These are phyloP conservation scores for Nannobrachium achirus DNA, from an alignment of 2,113 vertebrate genomes.

Conservation along the genomic window DNA sequence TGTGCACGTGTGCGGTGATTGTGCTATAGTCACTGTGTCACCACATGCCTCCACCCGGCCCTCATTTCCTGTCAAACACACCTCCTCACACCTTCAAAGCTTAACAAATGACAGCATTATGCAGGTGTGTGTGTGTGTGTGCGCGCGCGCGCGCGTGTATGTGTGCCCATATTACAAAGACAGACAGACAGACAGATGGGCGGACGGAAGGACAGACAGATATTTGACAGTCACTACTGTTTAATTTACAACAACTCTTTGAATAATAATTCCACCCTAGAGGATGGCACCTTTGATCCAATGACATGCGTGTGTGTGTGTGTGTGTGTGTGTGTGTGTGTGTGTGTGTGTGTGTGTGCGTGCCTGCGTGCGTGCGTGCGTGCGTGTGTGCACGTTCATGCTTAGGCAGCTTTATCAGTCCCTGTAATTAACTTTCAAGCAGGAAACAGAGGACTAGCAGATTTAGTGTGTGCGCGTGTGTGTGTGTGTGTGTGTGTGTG, in stretches of 20 bases:
- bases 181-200: slow-evolving; percentile 32
- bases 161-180: neutral
- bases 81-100: slow-evolving; percentile 66
- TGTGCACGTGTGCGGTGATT: slow-evolving; percentile 6
- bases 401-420: slow-evolving; percentile 58
- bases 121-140: slow-evolving; percentile 63
- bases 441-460: slow-evolving; percentile 46
- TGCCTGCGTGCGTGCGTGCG: slow-evolving; percentile 2
- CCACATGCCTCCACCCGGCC: slow-evolving; percentile 64
- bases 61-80: slow-evolving; percentile 71
- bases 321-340: slow-evolving; percentile 46
- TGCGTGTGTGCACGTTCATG: slow-evolving; percentile 42
- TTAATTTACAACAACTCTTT: slow-evolving; percentile 72
- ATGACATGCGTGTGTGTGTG: slow-evolving; percentile 70
- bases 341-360: too few relatives aligned
- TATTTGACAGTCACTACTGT: slow-evolving; percentile 57
- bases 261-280: slow-evolving; percentile 70
- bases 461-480: slow-evolving; percentile 19
- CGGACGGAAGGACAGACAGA: slow-evolving; percentile 42
- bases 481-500: slow-evolving; percentile 21
- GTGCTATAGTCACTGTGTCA: slow-evolving; percentile 41
- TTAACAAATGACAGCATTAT: slow-evolving; percentile 60
- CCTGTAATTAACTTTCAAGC: slow-evolving; percentile 70
- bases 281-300: slow-evolving; percentile 65
- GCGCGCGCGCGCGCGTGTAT: neutral